Evolutionary conservation across 2,797 vertebrate genomes (phyloP).

Genomic region (Echeneis naucrates): DNA sequence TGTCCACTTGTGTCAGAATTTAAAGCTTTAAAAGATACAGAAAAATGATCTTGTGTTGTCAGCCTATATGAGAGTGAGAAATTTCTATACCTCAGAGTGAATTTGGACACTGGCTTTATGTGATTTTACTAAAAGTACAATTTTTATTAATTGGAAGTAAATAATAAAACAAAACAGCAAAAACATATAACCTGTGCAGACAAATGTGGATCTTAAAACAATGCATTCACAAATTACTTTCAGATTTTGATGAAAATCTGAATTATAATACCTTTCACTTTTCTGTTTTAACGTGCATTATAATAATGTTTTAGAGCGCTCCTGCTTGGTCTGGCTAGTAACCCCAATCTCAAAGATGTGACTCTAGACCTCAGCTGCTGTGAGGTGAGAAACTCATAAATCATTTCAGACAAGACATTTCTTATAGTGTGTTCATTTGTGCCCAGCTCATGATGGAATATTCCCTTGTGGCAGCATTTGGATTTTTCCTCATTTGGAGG

Average conservation of each 20-base stretch:
- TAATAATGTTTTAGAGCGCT: slow-evolving; percentile 86
- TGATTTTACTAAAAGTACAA: not conserved
- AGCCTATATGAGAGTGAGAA: not conserved
- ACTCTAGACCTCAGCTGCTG: slow-evolving; percentile 96
- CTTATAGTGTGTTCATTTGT: not conserved
- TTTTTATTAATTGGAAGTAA: not conserved
- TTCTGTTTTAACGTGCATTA: slow-evolving; percentile 3
- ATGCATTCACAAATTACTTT: not conserved
- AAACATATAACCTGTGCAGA: not conserved
- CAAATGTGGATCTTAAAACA: not conserved
- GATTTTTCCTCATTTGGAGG: not conserved
- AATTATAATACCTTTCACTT: not conserved
- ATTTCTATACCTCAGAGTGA: not conserved
- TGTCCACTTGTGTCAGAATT: not conserved
- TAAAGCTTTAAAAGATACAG: slow-evolving; percentile 9
- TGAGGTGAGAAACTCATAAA: slow-evolving; percentile 87
- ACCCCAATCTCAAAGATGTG: slow-evolving; percentile 92
- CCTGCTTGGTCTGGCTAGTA: slow-evolving; percentile 94
- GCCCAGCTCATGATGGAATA: not conserved
- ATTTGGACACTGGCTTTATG: not conserved
- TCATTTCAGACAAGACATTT: not conserved
- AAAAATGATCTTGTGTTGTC: slow-evolving; percentile 4
- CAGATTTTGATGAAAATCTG: not conserved
- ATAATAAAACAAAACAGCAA: not conserved
- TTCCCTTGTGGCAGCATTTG: not conserved